Conservation (phyloP, 2,888 invertebrate genomes). For the Patella pellucida region DNA sequence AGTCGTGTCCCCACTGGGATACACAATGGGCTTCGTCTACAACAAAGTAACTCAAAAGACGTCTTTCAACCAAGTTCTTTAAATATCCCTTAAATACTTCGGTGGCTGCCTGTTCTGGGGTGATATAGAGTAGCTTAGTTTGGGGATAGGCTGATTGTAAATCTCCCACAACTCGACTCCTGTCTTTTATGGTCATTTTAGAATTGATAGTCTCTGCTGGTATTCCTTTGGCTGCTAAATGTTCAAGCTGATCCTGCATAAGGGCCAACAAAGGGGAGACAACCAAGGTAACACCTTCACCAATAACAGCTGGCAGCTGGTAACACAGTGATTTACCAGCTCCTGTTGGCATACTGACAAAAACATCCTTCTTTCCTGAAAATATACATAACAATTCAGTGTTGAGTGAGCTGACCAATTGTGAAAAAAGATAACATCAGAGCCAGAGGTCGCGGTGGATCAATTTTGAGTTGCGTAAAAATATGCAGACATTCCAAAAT, state of each 20-base stretch:
- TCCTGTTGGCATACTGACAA: conserved; percentile 98
- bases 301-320: conserved; percentile 92
- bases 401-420: not conserved
- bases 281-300: conserved; percentile 85
- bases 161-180: conserved; percentile 80
- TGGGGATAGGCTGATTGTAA: conserved; percentile 81
- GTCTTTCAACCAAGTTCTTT: conserved; percentile 80
- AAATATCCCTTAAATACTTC: conserved; percentile 74
- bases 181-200: conserved; percentile 84
- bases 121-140: conserved; percentile 91
- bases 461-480: too few relatives aligned
- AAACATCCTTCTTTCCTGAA: conserved; percentile 83
- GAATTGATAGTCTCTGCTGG: conserved; percentile 92
- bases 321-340: conserved; percentile 96
- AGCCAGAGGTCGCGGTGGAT: too few relatives aligned
- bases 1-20: conserved; percentile 99
- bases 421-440: too few relatives aligned
- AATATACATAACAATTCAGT: conserved; percentile 27
- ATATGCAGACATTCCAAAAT: too few relatives aligned
- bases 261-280: conserved; percentile 96
- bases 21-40: conserved; percentile 89
- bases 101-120: conserved; percentile 95
- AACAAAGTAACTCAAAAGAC: conserved; percentile 88
- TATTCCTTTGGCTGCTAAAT: conserved; percentile 83
- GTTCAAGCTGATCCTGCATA: conserved; percentile 94